These are phyloP conservation scores for Acronicta aceris DNA, from an alignment of 2,888 invertebrate genomes.

Conservation along the genomic window DNA sequence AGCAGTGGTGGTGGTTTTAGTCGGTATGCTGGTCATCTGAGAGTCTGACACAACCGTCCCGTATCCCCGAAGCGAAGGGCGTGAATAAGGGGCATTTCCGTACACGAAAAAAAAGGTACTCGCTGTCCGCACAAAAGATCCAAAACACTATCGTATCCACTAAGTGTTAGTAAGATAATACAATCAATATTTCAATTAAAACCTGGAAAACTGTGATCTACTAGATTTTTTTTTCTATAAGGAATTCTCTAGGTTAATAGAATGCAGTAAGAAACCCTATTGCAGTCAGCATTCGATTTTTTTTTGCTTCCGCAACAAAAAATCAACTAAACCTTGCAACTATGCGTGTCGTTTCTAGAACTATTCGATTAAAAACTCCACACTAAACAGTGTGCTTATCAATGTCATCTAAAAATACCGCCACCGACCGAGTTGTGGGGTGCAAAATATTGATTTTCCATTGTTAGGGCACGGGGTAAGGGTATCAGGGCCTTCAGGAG, in stretches of 20 bases:
- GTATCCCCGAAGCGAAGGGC: too few relatives aligned
- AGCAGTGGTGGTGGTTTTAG: too few relatives aligned
- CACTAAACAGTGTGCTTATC: constrained; percentile 42
- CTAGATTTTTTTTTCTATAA: constrained; percentile 6
- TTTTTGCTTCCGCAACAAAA: constrained; percentile 5
- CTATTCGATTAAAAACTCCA: not conserved
- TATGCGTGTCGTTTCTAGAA: constrained; percentile 9
- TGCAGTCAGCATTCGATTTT: constrained; percentile 7
- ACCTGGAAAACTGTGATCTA: not conserved
- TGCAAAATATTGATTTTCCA: constrained; percentile 78
- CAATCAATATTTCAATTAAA: not conserved
- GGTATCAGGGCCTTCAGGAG: constrained; percentile 61
- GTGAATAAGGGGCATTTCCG: too few relatives aligned
- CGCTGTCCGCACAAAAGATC: too few relatives aligned
- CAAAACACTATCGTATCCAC: too few relatives aligned
- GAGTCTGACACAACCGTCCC: too few relatives aligned
- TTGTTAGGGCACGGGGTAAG: constrained; percentile 73
- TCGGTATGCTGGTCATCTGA: too few relatives aligned
- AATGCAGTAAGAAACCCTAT: constrained; percentile 11
- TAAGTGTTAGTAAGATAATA: too few relatives aligned
- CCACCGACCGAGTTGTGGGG: constrained; percentile 46
- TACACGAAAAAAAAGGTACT: too few relatives aligned
- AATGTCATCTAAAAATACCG: constrained; percentile 58
- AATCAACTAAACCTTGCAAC: constrained; percentile 28
- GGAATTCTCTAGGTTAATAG: constrained; percentile 24